These are phyloP conservation scores for Holacanthella duospinosa DNA, from an alignment of 2,888 invertebrate species.

Conservation along the genomic window DNA sequence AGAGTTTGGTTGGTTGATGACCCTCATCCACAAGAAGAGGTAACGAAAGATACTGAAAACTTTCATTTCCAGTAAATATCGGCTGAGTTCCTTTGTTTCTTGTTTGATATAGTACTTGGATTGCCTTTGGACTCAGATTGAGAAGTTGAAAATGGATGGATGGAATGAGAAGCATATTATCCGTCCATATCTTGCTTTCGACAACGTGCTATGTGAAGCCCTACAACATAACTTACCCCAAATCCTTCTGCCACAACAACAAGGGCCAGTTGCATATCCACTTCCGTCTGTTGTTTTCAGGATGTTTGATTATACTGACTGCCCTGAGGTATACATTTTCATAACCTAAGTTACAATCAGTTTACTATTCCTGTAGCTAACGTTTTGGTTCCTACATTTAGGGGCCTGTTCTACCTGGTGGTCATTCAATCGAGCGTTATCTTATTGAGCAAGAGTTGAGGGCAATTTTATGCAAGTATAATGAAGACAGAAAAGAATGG, in stretches of 20 bases:
- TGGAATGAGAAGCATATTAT: constrained; percentile 96
- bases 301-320: constrained; percentile 98
- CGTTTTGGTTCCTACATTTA: constrained; percentile 1
- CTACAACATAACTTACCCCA: constrained; percentile 87
- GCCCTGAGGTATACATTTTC: constrained; percentile 59
- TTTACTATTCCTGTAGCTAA: constrained; percentile 2
- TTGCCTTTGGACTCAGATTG: constrained; percentile 89
- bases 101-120: constrained; percentile 61
- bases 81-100: background rate
- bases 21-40: constrained; percentile 86
- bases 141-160: constrained; percentile 80
- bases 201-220: constrained; percentile 87
- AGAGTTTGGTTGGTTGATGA: constrained; percentile 89
- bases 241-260: constrained; percentile 85
- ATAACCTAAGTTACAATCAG: background rate
- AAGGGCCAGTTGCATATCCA: constrained; percentile 79
- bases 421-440: constrained; percentile 94
- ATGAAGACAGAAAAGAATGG: constrained; percentile 87
- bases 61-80: background rate
- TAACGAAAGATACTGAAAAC: no score
- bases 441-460: constrained; percentile 94
- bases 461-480: constrained; percentile 80
- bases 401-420: constrained; percentile 61
- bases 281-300: constrained; percentile 89
- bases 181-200: constrained; percentile 89